A percentile compares a stretch with the other conserved stretches of the same genome.
Conservation (phyloP, 2,888 invertebrate species). For the Seira sanloemensis region DNA sequence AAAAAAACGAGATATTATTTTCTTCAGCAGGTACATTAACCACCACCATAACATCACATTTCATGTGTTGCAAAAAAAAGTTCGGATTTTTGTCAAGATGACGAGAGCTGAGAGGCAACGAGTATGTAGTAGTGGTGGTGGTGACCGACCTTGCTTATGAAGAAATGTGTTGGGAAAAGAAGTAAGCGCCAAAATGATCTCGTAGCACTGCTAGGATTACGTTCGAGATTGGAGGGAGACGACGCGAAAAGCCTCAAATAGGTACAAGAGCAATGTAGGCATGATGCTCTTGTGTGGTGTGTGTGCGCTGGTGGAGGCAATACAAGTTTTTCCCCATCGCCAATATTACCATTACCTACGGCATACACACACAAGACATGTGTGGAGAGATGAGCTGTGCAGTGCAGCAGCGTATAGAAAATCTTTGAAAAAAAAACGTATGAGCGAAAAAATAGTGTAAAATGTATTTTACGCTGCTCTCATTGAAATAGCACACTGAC, state of each 20-base stretch:
- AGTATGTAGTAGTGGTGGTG: no score
- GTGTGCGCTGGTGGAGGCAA: neutral
- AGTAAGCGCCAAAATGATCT: constrained; percentile 60
- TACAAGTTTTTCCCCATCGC: neutral
- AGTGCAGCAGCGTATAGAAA: neutral
- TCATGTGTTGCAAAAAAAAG: constrained; percentile 5
- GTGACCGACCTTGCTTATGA: constrained; percentile 50
- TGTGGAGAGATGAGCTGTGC: neutral
- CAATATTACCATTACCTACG: neutral
- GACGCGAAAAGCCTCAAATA: constrained; percentile 49
- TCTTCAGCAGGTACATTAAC: neutral
- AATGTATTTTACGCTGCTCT: neutral
- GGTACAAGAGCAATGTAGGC: constrained; percentile 25
- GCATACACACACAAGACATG: no score
- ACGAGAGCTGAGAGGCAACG: neutral
- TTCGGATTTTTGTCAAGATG: neutral
- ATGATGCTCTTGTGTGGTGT: constrained; percentile 35
- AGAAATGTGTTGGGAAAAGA: constrained; percentile 41
- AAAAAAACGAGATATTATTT: neutral
- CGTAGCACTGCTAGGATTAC: constrained; percentile 60
- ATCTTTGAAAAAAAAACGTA: neutral
- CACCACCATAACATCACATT: constrained; percentile 40
- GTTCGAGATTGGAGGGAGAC: constrained; percentile 57
- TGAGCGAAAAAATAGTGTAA: neutral
- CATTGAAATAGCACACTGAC: no score